Percentiles rank a stretch among this genome's conserved stretches.
Conservation (phyloP, 1,140 invertebrate species). For the Coelopa frigida region DNA sequence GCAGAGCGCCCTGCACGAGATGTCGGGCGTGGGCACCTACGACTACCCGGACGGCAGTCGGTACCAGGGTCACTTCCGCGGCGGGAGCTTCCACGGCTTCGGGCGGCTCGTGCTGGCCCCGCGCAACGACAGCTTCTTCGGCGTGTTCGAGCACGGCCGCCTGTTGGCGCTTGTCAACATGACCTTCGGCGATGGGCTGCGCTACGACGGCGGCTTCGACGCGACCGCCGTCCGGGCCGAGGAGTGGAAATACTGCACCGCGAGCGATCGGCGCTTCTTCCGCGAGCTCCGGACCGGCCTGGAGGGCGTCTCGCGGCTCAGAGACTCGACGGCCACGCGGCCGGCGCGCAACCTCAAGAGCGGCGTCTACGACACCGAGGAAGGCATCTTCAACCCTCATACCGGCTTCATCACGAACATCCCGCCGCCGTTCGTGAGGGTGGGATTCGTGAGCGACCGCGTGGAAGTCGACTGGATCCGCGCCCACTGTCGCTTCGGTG, state of each 20-base stretch:
- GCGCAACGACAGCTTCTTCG: slow-evolving; percentile 30
- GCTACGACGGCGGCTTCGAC: slow-evolving; percentile 18
- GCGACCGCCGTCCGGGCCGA: slow-evolving; percentile 15
- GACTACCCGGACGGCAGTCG: slow-evolving; percentile 34
- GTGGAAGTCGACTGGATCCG: slow-evolving; percentile 23
- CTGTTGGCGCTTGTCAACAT: slow-evolving; percentile 26
- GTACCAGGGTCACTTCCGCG: slow-evolving; percentile 25
- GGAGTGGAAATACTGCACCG: slow-evolving; percentile 26
- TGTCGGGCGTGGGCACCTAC: slow-evolving; percentile 33
- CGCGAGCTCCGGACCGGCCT: slow-evolving; percentile 21
- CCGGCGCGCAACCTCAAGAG: slow-evolving; percentile 11
- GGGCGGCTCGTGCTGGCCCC: slow-evolving; percentile 24
- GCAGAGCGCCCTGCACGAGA: slow-evolving; percentile 21
- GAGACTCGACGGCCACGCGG: slow-evolving; percentile 21
- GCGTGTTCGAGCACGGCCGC: slow-evolving; percentile 21
- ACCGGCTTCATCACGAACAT: slow-evolving; percentile 23
- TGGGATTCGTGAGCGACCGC: slow-evolving; percentile 18
- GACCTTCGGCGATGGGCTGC: slow-evolving; percentile 30
- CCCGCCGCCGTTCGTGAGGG: slow-evolving; percentile 14
- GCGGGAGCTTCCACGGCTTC: slow-evolving; percentile 29
- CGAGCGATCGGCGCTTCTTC: slow-evolving; percentile 27
- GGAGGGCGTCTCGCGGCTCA: slow-evolving; percentile 26
- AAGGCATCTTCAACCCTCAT: slow-evolving; percentile 23
- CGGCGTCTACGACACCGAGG: slow-evolving; percentile 25
- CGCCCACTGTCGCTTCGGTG: slow-evolving; percentile 18